phyloP scores from a whole-genome alignment of 2,113 vertebrate genomes.

The Hippocampus abdominalis region DNA sequence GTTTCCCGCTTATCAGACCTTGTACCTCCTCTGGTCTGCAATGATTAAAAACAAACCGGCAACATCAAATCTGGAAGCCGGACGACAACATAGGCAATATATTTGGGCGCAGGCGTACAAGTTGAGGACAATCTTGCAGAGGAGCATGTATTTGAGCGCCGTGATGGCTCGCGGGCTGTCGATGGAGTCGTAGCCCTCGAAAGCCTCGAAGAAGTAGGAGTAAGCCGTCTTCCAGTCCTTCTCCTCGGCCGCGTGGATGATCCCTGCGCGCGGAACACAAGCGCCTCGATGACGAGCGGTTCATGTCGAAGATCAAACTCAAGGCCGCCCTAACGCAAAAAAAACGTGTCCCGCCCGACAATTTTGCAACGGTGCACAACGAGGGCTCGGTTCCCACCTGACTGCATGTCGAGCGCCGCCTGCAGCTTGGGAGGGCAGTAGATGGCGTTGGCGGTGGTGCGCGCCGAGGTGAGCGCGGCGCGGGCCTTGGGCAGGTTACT shows the following conservation, averaged over 20 bases:
- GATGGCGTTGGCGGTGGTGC: constrained; percentile 97
- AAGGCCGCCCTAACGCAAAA: no score
- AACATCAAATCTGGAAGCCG: not conserved
- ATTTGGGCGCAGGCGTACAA: constrained; percentile 70
- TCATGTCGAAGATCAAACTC: no score
- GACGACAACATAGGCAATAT: not conserved
- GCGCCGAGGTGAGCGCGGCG: constrained; percentile 95
- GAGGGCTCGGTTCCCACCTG: constrained; percentile 71
- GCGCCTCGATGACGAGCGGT: not conserved
- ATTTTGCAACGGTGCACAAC: not conserved
- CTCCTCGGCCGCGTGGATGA: constrained; percentile 97
- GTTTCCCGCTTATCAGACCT: constrained; percentile 92
- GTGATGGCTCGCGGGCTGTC: constrained; percentile 94
- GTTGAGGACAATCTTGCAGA: constrained; percentile 99
- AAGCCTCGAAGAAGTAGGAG: constrained; percentile 98
- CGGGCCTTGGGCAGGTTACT: constrained; percentile 98
- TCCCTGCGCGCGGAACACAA: constrained; percentile 71
- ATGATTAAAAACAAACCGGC: not conserved
- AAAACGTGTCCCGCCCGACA: no score
- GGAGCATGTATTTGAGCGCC: constrained; percentile 97
- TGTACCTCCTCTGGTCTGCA: constrained; percentile 95
- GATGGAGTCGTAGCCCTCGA: constrained; percentile 97
- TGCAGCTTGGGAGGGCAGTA: constrained; percentile 98
- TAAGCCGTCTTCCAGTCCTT: constrained; percentile 99
- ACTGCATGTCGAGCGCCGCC: constrained; percentile 98